Percentiles rank a stretch among this genome's conserved stretches.
Conservation (phyloP, 2,888 invertebrate species). For the Boloria euphrosyne region DNA sequence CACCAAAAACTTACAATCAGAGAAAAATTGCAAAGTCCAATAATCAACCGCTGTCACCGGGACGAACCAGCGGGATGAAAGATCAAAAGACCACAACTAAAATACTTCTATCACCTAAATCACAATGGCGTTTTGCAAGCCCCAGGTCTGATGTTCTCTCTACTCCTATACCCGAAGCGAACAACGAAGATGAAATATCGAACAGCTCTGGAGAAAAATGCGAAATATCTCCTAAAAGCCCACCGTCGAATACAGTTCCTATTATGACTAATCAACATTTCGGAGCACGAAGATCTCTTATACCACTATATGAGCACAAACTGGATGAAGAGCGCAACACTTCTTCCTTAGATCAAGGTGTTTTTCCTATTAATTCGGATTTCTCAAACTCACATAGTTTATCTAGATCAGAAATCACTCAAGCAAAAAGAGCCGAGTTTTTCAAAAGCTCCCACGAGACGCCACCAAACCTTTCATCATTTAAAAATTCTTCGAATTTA, state of each 20-base stretch:
- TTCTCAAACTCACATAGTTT: conserved; percentile 55
- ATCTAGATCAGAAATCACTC: conserved; percentile 79
- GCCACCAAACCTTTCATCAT: conserved; percentile 69
- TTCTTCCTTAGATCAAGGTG: conserved; percentile 64
- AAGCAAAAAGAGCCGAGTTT: conserved; percentile 84
- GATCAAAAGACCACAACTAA: conserved; percentile 81
- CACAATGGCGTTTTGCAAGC: conserved; percentile 88
- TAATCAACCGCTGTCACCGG: conserved; percentile 77
- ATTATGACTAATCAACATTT: conserved; percentile 76
- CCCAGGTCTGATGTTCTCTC: conserved; percentile 92
- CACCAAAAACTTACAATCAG: conserved; percentile 86
- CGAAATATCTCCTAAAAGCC: conserved; percentile 59
- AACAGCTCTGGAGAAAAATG: conserved; percentile 83
- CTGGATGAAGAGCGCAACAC: conserved; percentile 58
- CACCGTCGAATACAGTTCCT: conserved; percentile 73
- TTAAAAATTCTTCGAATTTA: conserved; percentile 59
- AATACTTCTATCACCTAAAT: conserved; percentile 87
- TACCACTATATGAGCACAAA: conserved; percentile 68
- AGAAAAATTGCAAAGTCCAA: conserved; percentile 82
- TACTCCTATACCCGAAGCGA: conserved; percentile 92
- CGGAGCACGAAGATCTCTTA: conserved; percentile 73
- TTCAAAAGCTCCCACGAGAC: conserved; percentile 70
- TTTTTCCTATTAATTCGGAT: conserved; percentile 75
- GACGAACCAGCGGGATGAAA: conserved; percentile 77
- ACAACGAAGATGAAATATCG: conserved; percentile 88